These are phyloP conservation scores for Nemoura dubitans DNA, from an alignment of 2,888 invertebrate species.

Conservation along the genomic window DNA sequence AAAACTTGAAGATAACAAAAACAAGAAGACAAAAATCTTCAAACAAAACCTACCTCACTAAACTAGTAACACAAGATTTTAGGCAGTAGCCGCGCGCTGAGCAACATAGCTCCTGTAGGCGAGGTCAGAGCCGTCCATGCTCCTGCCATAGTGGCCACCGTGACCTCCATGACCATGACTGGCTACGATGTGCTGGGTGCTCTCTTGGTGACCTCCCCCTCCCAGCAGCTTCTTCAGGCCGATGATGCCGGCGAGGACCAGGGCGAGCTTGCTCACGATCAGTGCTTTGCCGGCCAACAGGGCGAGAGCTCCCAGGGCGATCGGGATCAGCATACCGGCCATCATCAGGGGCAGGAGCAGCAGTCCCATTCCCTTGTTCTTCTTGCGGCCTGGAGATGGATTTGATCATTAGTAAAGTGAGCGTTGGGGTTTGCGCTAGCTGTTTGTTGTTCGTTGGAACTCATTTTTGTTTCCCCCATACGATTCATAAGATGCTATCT, in stretches of 20 bases:
- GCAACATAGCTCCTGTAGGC: conserved; percentile 68
- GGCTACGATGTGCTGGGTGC: conserved; percentile 56
- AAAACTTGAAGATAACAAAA: conserved; percentile 1
- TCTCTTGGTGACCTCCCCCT: conserved; percentile 64
- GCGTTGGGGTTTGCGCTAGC: too few species aligned
- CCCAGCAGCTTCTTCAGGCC: conserved; percentile 84
- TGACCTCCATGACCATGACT: conserved; percentile 52
- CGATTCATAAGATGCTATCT: too few species aligned
- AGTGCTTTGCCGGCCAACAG: conserved; percentile 85
- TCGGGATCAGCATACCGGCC: conserved; percentile 81
- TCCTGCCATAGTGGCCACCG: conserved; percentile 53
- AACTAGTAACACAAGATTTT: not conserved
- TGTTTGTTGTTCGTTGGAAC: too few species aligned
- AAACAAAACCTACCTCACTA: not conserved
- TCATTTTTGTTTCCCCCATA: too few species aligned
- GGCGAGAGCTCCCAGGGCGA: conserved; percentile 84
- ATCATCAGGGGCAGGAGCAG: conserved; percentile 82
- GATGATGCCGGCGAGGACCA: conserved; percentile 82
- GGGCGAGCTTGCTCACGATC: conserved; percentile 83
- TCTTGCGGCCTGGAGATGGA: conserved; percentile 59
- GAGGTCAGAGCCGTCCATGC: conserved; percentile 61
- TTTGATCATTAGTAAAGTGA: not conserved
- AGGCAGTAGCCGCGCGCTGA: conserved; percentile 16
- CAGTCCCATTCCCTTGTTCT: conserved; percentile 77
- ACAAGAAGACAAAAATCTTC: not conserved